Evolutionary conservation across 1,140 invertebrate genomes (phyloP).

Genomic region (Plectrocnemia conspersa): DNA sequence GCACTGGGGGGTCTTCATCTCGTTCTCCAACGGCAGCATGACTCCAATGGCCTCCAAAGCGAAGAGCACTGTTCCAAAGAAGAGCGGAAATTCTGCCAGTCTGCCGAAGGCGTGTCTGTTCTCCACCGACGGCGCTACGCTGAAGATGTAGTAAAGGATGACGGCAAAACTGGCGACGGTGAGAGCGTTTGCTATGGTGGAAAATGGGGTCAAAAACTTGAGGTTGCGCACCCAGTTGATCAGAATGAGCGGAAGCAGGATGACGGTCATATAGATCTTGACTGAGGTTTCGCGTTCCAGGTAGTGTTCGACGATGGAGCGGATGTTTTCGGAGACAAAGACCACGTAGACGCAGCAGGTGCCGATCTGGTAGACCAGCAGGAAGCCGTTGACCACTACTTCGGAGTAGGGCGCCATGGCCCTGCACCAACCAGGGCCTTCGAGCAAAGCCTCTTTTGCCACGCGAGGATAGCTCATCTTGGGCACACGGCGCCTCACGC

Average conservation of each 20-base stretch:
- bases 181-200: conserved; percentile 65
- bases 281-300: conserved; percentile 41
- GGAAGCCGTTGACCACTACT: conserved; percentile 62
- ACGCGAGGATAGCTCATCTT: conserved; percentile 67
- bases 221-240: conserved; percentile 68
- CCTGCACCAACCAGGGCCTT: conserved; percentile 61
- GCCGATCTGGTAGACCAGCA: conserved; percentile 79
- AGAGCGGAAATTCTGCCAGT: conserved; percentile 53
- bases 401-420: conserved; percentile 56
- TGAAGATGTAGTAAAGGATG: conserved; percentile 66
- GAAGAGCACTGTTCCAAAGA: conserved; percentile 62
- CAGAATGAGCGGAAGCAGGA: conserved; percentile 62
- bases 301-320: conserved; percentile 54
- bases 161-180: conserved; percentile 61
- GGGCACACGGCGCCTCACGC: conserved; percentile 53
- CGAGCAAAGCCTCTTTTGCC: conserved; percentile 62
- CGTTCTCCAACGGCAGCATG: conserved; percentile 79
- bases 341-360: conserved; percentile 87
- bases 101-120: conserved; percentile 45
- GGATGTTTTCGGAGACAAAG: conserved; percentile 72
- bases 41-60: conserved; percentile 64
- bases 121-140: conserved; percentile 52
- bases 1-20: conserved; percentile 71
- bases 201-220: conserved; percentile 70
- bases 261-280: conserved; percentile 53